phyloP scores from a whole-genome alignment of 2,797 vertebrate species.

The Siniperca undulata region DNA sequence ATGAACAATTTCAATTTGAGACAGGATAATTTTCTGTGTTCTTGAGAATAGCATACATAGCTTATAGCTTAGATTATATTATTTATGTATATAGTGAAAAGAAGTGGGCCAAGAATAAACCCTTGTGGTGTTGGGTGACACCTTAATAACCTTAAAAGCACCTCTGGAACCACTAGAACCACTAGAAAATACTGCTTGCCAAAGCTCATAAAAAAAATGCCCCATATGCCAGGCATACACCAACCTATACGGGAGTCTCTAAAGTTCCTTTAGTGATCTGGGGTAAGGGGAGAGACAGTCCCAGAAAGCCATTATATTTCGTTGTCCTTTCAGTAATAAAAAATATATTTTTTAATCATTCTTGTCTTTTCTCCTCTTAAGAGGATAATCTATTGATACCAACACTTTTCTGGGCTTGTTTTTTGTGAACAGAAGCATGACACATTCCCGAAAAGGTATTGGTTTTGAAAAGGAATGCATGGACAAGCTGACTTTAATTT shows the following conservation, averaged over 20 bases:
- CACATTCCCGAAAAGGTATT: constrained; percentile 39
- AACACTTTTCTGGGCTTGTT: constrained; percentile 21
- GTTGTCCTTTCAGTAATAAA: constrained; percentile 42
- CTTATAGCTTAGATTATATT: no score
- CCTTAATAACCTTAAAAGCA: not conserved
- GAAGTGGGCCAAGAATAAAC: not conserved
- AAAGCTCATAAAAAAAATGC: constrained; percentile 22
- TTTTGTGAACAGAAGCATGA: constrained; percentile 13
- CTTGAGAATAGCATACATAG: no score
- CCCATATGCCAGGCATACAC: not conserved
- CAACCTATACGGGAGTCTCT: constrained; percentile 8
- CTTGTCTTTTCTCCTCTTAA: constrained; percentile 25
- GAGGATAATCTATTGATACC: constrained; percentile 52
- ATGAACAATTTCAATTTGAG: not conserved
- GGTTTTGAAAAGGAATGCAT: constrained; percentile 47
- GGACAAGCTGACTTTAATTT: constrained; percentile 57
- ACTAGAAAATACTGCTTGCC: not conserved
- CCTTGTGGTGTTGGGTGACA: not conserved
- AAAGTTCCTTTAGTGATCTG: constrained; percentile 30
- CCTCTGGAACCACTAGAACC: not conserved
- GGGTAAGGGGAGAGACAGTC: not conserved
- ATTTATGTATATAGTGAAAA: no score
- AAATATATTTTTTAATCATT: constrained; percentile 36
- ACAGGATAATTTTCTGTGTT: not conserved
- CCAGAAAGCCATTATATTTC: constrained; percentile 34